Percentiles rank a stretch among this genome's conserved stretches.
phyloP scores from a whole-genome alignment of 2,888 invertebrate genomes.

The Phengaris arion region DNA sequence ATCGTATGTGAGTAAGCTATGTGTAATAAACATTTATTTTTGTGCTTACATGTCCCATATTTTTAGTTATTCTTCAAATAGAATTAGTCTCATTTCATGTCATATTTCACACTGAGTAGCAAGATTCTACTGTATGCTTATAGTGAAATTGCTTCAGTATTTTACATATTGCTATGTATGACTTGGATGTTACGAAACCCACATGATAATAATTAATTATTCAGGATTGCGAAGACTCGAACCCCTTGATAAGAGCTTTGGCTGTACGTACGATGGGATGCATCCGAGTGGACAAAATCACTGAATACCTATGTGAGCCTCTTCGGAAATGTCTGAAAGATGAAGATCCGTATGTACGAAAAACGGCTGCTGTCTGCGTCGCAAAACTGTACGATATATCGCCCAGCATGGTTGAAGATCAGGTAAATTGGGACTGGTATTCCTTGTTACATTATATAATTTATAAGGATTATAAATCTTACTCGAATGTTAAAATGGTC shows the following conservation, averaged over 20 bases:
- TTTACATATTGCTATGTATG: constrained; percentile 61
- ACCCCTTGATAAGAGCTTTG: constrained; percentile 97
- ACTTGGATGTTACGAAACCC: constrained; percentile 45
- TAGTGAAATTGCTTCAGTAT: constrained; percentile 62
- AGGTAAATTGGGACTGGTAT: constrained; percentile 50
- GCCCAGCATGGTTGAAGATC: constrained; percentile 82
- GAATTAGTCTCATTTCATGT: constrained; percentile 28
- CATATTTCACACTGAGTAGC: constrained; percentile 40
- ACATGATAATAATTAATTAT: constrained; percentile 31
- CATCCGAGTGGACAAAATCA: constrained; percentile 99
- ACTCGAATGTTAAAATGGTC: background rate
- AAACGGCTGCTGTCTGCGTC: constrained; percentile 99
- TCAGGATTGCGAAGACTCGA: constrained; percentile 99
- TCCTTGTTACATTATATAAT: too few relatives aligned
- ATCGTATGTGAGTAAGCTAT: background rate
- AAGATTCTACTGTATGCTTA: constrained; percentile 54
- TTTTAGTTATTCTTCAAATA: background rate
- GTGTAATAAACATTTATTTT: background rate
- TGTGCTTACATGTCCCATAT: constrained; percentile 12
- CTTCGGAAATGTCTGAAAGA: constrained; percentile 96
- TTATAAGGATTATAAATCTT: too few relatives aligned
- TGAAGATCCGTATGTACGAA: constrained; percentile 98
- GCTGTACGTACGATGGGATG: constrained; percentile 99
- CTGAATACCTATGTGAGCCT: constrained; percentile 99
- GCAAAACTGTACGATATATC: constrained; percentile 99